Evolutionary conservation across 2,888 invertebrate genomes (phyloP).

Genomic region (Melipona beecheii): DNA sequence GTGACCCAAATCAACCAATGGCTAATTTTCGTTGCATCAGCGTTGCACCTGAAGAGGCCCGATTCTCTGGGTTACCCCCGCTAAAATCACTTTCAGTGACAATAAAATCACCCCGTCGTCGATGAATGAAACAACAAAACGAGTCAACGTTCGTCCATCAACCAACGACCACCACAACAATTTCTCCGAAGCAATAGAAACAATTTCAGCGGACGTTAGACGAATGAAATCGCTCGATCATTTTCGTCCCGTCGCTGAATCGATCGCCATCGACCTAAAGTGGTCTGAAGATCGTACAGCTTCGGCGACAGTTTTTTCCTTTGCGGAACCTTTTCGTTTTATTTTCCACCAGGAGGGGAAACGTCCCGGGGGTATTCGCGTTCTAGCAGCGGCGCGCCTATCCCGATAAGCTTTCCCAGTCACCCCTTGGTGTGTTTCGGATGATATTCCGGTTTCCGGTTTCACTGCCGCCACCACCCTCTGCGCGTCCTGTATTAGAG

Average conservation of each 20-base stretch:
- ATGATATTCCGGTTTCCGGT: constrained; percentile 47
- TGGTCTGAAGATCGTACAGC: not conserved
- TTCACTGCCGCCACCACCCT: constrained; percentile 25
- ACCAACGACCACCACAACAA: not conserved
- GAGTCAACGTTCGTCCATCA: not conserved
- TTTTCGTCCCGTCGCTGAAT: constrained; percentile 11
- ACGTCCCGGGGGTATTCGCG: constrained; percentile 63
- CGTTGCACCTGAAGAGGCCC: too few relatives aligned
- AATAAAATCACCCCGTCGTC: not conserved
- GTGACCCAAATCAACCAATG: too few relatives aligned
- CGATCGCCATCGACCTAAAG: not conserved
- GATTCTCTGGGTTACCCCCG: too few relatives aligned
- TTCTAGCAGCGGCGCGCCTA: constrained; percentile 62
- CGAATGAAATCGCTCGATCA: not conserved
- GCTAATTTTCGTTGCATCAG: too few relatives aligned
- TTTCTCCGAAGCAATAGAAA: not conserved
- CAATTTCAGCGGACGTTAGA: not conserved
- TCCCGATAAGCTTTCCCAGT: constrained; percentile 69
- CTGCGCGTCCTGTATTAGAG: constrained; percentile 14
- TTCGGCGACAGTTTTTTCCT: constrained; percentile 18
- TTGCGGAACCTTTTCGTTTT: constrained; percentile 31
- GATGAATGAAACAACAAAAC: not conserved
- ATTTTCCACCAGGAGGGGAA: constrained; percentile 47
- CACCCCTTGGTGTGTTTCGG: constrained; percentile 52
- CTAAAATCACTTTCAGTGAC: too few relatives aligned